Evolutionary conservation across 2,888 invertebrate genomes (phyloP).

Genomic region (Lasioglossum oenotherae): DNA sequence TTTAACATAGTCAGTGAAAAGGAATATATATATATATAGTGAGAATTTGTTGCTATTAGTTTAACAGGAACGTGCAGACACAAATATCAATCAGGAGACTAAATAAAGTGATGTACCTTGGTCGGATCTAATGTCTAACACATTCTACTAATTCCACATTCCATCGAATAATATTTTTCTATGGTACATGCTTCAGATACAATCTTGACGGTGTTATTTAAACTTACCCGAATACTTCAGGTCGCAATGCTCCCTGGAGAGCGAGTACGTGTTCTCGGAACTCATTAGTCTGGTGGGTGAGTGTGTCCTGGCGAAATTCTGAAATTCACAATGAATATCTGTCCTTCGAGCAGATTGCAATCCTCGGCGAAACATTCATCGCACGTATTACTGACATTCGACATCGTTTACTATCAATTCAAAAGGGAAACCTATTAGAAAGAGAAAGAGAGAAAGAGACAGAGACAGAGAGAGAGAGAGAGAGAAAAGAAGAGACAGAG

Average conservation of each 20-base stretch:
- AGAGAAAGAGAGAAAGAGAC: background rate
- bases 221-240: conserved; percentile 82
- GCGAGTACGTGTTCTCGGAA: conserved; percentile 83
- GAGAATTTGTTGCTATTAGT: background rate
- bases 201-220: no score
- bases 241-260: conserved; percentile 83
- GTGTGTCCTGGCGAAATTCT: conserved; percentile 83
- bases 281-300: conserved; percentile 84
- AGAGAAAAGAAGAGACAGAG: background rate
- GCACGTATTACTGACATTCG: conserved; percentile 18
- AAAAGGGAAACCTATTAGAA: conserved; percentile 22
- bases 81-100: background rate
- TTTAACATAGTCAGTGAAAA: background rate
- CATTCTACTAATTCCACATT: background rate
- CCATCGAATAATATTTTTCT: background rate
- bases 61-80: background rate
- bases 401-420: conserved; percentile 1
- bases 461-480: background rate
- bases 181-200: conserved; percentile 25
- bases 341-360: conserved; percentile 7
- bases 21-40: background rate
- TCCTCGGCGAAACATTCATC: background rate
- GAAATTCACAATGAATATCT: conserved; percentile 71
- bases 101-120: background rate
- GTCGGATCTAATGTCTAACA: background rate